Base-by-base conservation (phyloP, 2,888 invertebrate species). In the Folsomia candida region DNA sequence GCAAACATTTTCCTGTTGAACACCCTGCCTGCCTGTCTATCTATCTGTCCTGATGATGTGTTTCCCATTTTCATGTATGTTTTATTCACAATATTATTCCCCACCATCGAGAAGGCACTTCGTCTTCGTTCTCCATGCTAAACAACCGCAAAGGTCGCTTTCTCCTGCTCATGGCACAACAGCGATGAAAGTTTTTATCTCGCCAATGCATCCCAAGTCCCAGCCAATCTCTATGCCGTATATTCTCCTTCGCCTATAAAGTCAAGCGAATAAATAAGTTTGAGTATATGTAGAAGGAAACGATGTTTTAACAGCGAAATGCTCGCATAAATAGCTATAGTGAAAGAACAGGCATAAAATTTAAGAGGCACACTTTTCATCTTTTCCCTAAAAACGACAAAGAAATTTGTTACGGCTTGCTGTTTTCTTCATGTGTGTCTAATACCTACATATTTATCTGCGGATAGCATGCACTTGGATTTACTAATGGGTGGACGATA, bases 31-130 rank as follows among this genome's bases (percentile, higher is more conserved):
- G n/a, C n/a, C n/a, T n/a, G n/a, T n/a, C n/a, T n/a, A n/a, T n/a
- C 37, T 64, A 64, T 64, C 51, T 47, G 9, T 64, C 24, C 25
- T 51, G 51, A 64, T 51, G 51, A 63, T 64, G 54, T 64, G 54
- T 64, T 64, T 25, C 24, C 51, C 64, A 47, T 47, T 64, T 64
- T 64, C n/a, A n/a, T n/a, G 9, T 25, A 64, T 51, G 51, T 51
- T 64, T 64, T 64, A 64, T 65, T 65, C 51, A 54, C 25, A 51
- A 65, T 65, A 62, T 28, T 62, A 28, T 62, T 26, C 60, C 20
- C 25, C 18, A 26, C 26, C 22, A 25, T 14, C 26, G 18, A 25
- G 59, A 22, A 59, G 4, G 59, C 6, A 24, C 59, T 24, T 24
- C 25, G 59, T 24, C 59, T 59, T 24, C 14, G 3, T 59, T 24